These are phyloP conservation scores for Ursus arctos DNA, from an alignment of 2,113 vertebrate species.

Conservation along the genomic window DNA sequence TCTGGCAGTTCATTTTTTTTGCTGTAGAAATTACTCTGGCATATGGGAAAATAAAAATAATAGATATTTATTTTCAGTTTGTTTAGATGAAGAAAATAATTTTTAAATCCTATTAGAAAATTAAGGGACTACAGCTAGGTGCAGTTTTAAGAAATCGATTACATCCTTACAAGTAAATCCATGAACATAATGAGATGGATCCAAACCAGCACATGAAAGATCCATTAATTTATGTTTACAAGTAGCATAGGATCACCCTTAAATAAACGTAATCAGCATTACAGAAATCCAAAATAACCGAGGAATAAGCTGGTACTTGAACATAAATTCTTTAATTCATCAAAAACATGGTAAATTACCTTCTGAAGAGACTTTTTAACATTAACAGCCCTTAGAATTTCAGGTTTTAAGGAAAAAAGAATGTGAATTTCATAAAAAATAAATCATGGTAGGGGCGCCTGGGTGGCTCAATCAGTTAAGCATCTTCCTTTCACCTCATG, in stretches of 20 bases:
- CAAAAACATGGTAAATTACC: slow-evolving; percentile 6
- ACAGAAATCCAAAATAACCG: slow-evolving; percentile 9
- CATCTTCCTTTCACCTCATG: neutral
- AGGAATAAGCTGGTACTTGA: slow-evolving; percentile 38
- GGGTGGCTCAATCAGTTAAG: neutral
- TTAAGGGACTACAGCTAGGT: neutral
- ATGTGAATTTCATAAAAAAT: slow-evolving; percentile 16
- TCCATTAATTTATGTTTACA: neutral
- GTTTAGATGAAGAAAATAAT: slow-evolving; percentile 44
- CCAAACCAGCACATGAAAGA: neutral
- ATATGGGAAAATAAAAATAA: slow-evolving; percentile 23
- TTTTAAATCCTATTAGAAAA: slow-evolving; percentile 50
- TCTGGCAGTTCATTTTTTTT: neutral
- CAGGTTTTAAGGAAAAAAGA: slow-evolving; percentile 14
- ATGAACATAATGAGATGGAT: neutral
- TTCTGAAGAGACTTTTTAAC: slow-evolving; percentile 39
- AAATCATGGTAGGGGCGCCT: neutral
- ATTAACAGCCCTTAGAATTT: slow-evolving; percentile 49
- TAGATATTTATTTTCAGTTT: slow-evolving; percentile 10
- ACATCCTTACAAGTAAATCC: slow-evolving; percentile 3
- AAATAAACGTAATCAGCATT: slow-evolving; percentile 33
- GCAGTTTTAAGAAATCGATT: slow-evolving; percentile 23
- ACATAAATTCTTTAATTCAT: slow-evolving; percentile 41
- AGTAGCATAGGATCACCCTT: slow-evolving; percentile 21
- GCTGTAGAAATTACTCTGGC: neutral